Conservation (phyloP, 2,888 invertebrate genomes). For the Cabera pusaria region DNA sequence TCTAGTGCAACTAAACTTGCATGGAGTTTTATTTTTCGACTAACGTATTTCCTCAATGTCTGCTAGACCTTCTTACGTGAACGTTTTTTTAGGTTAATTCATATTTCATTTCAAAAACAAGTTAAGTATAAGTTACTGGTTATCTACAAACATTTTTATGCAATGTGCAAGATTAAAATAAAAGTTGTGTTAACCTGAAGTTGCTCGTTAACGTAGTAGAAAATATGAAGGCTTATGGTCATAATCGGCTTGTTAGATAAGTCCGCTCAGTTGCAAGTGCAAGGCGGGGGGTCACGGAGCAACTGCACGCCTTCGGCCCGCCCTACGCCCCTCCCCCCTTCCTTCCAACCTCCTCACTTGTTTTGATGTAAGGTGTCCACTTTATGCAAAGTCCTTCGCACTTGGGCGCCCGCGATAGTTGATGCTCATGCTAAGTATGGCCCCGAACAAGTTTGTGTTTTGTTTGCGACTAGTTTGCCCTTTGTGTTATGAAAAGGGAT, state of each 20-base stretch:
- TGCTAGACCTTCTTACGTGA: no score
- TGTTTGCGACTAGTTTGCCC: no score
- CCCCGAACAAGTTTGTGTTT: no score
- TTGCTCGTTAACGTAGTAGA: conserved; percentile 27
- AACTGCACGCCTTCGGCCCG: conserved; percentile 68
- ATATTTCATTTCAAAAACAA: no score
- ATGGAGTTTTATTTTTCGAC: no score
- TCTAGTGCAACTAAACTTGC: conserved; percentile 11
- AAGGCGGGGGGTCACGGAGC: conserved; percentile 62
- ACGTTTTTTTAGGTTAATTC: no score
- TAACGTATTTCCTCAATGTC: no score
- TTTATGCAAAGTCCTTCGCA: conserved; percentile 68
- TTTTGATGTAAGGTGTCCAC: conserved; percentile 79
- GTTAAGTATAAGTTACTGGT: no score
- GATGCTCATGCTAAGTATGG: conserved; percentile 11
- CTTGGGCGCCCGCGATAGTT: conserved; percentile 16
- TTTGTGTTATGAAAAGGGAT: no score
- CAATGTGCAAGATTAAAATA: no score
- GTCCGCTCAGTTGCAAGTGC: conserved; percentile 33
- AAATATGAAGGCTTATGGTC: conserved; percentile 22
- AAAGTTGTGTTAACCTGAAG: no score
- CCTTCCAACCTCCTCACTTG: conserved; percentile 63
- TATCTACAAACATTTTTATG: no score
- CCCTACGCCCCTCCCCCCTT: conserved; percentile 51
- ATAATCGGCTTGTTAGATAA: conserved; percentile 17